Percentiles rank a stretch among this genome's conserved stretches.
These are phyloP conservation scores for Hoplostethus mediterraneus DNA, from an alignment of 2,797 vertebrate genomes.

Conservation along the genomic window DNA sequence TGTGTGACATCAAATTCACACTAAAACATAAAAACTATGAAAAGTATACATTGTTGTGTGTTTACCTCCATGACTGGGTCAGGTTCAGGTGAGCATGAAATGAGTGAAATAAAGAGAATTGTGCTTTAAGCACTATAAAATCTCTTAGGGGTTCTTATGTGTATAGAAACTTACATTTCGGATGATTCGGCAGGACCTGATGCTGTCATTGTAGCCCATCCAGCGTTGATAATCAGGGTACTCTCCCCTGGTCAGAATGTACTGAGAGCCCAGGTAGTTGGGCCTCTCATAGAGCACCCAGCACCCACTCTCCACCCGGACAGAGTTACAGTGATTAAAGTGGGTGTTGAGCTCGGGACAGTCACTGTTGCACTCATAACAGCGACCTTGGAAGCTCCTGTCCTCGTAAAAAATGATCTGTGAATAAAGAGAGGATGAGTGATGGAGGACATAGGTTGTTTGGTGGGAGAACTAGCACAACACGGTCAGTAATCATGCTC, in stretches of 20 bases:
- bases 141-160: not conserved
- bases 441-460: not conserved
- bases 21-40: not conserved
- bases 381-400: slow-evolving; percentile 72
- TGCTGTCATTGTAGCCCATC: slow-evolving; percentile 75
- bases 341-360: slow-evolving; percentile 70
- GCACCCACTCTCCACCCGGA: slow-evolving; percentile 66
- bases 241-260: slow-evolving; percentile 73
- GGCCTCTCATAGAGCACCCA: slow-evolving; percentile 78
- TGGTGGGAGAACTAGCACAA: not conserved
- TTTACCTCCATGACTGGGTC: not conserved
- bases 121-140: too few relatives aligned
- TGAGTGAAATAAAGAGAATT: not conserved
- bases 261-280: slow-evolving; percentile 76
- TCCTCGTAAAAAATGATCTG: slow-evolving; percentile 80
- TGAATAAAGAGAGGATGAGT: not conserved
- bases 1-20: too few relatives aligned
- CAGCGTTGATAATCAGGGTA: slow-evolving; percentile 73
- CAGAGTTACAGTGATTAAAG: slow-evolving; percentile 74
- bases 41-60: not conserved
- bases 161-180: slow-evolving; percentile 56
- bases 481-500: too few relatives aligned
- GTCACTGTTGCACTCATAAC: slow-evolving; percentile 73
- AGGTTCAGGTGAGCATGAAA: not conserved
- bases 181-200: slow-evolving; percentile 73